Evolutionary conservation across 2,888 invertebrate species (phyloP), one percentile per base, ranked within the genome.

Genomic region (Eupithecia inturbata): DNA sequence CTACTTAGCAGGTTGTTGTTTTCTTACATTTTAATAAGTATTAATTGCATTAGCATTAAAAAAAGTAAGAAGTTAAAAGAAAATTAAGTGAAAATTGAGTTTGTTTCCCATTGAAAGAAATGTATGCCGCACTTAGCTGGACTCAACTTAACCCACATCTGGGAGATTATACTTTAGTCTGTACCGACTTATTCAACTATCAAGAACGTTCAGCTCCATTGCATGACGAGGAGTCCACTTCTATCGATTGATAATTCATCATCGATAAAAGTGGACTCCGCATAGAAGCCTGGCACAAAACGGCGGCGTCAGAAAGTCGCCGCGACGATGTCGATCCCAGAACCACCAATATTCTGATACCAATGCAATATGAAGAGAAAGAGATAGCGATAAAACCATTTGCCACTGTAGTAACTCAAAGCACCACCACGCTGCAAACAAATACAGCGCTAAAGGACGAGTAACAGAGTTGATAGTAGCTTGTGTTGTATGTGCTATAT

Each of bases 341-440:
- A 72, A 66, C 70, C 67, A 75, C 31, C 63, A 33, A 36, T 33
- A 33, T n/a, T 66, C 73, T 26, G 49, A 77, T 74, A 74, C 79
- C 67, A 76, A 76, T 68, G 78, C 71, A 78, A 68, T 22, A 22
- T 53, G 10, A 53, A 53, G 9, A 79, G 85, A 89, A 83, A 80
- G 88, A 87, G 89, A 89, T 76, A 74, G 86, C 83, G 70, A 83
- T 79, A 85, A 75, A 77, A 79, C 82, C 77, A 77, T 75, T 80
- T 75, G 76, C 79, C 80, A 79, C 77, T 73, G 78, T 67, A 73
- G 26, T 62, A 64, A 70, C 73, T 49, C 22, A 63, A 78, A 75
- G n/a, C n/a, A 72, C 67, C 64, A 68, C 31, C 72, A 71, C 41
- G 31, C 57, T 53, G 63, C 75, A 77, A 73, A 63, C 75, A 19